Conservation (phyloP, 1,140 invertebrate species). For the Meloidogyne hapla region DNA sequence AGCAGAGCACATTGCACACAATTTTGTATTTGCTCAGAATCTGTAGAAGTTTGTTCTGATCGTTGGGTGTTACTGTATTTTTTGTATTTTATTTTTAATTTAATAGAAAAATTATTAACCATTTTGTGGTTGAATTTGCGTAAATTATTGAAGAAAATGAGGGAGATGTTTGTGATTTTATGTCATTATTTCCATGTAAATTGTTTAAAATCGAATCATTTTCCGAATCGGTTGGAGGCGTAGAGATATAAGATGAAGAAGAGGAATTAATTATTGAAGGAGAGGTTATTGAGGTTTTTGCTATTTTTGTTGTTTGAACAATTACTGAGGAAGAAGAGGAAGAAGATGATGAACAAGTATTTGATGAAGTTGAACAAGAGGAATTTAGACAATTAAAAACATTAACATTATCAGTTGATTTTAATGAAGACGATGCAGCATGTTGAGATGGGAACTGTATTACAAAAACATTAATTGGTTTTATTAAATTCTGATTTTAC, state of each 20-base stretch:
- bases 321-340: conserved; percentile 17
- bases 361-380: background rate
- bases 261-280: conserved; percentile 6
- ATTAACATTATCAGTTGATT: no score
- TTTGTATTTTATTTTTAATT: no score
- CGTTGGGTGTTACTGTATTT: background rate
- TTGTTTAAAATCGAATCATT: background rate
- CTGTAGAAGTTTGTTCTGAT: conserved; percentile 4
- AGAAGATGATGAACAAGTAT: background rate
- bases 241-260: conserved; percentile 12
- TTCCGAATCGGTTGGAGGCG: background rate
- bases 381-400: no score
- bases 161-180: no score
- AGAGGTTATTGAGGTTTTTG: conserved; percentile 12
- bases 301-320: conserved; percentile 16
- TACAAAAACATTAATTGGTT: no score
- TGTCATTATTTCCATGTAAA: no score
- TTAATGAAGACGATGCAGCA: no score
- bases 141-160: no score
- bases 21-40: background rate
- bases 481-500: no score
- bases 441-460: no score
- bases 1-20: conserved; percentile 21
- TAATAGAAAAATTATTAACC: no score
- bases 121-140: no score